A percentile compares a stretch with the other conserved stretches of the same genome.
These are phyloP conservation scores for Austrofundulus limnaeus DNA, from an alignment of 2,113 vertebrate species.

Conservation along the genomic window DNA sequence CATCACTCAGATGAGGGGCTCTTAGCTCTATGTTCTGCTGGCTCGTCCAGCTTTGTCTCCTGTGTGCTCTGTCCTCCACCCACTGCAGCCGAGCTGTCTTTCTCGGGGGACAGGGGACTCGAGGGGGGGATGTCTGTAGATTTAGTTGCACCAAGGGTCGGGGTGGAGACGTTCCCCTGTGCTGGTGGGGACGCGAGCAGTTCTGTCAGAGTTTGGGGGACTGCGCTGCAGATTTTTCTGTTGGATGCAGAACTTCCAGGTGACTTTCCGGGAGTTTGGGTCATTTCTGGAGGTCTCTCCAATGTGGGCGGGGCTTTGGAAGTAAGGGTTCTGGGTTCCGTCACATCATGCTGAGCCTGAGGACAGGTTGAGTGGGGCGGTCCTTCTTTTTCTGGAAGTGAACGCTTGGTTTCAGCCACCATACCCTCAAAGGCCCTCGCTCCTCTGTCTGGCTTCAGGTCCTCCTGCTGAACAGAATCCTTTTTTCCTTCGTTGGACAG, in stretches of 20 bases:
- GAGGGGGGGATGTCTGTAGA: conserved; percentile 11
- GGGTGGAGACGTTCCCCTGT: conserved; percentile 31
- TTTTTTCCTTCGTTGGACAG: no score
- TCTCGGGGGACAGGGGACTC: no score
- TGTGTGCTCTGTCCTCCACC: conserved; percentile 49
- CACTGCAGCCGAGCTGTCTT: conserved; percentile 3
- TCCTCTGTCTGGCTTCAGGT: no score
- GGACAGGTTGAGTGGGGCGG: conserved; percentile 1
- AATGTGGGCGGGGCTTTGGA: conserved; percentile 6
- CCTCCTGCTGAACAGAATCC: no score
- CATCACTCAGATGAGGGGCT: conserved; percentile 58
- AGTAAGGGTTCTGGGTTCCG: conserved; percentile 8
- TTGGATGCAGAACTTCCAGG: conserved; percentile 5
- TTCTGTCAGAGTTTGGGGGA: conserved; percentile 33
- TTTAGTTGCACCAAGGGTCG: conserved; percentile 10
- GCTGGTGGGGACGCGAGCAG: conserved; percentile 17
- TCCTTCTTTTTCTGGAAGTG: conserved; percentile 32
- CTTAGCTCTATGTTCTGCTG: conserved; percentile 80
- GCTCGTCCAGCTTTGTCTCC: conserved; percentile 54
- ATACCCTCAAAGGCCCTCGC: conserved; percentile 12
- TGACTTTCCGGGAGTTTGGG: conserved; percentile 17
- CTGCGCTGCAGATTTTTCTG: conserved; percentile 28
- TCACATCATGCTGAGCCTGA: conserved; percentile 26
- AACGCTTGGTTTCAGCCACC: conserved; percentile 31
- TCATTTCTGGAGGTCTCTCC: conserved; percentile 15